Evolutionary conservation across 2,797 vertebrate species (phyloP).

Genomic region (Urocyon cinereoargenteus): DNA sequence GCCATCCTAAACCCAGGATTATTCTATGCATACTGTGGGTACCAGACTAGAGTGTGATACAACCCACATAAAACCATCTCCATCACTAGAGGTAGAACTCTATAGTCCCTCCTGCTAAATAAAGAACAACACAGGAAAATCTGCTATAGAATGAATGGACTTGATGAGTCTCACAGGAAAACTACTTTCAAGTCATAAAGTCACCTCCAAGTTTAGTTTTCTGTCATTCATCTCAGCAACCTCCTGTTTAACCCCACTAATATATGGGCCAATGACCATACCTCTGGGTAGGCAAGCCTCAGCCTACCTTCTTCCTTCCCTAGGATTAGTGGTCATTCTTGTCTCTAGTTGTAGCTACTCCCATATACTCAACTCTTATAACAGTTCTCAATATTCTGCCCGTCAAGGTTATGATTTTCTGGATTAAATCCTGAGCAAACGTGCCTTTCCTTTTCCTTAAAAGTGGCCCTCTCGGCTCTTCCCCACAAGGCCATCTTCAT

Average conservation of each 20-base stretch:
- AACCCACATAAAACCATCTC: constrained; percentile 13
- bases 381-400: constrained; percentile 29
- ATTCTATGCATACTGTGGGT: background rate
- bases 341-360: background rate
- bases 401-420: constrained; percentile 50
- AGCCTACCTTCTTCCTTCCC: background rate
- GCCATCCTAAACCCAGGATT: background rate
- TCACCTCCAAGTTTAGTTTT: background rate
- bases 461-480: background rate
- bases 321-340: background rate
- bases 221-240: background rate
- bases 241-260: background rate
- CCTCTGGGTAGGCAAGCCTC: background rate
- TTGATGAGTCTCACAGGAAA: constrained; percentile 27
- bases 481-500: background rate
- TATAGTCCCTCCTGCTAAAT: background rate
- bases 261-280: background rate
- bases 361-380: background rate
- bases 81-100: background rate
- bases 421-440: constrained; percentile 30
- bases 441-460: constrained; percentile 60
- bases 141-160: background rate
- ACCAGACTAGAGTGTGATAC: background rate
- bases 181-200: constrained; percentile 58
- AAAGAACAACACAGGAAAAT: background rate